Conservation (phyloP, 2,888 invertebrate genomes). For the Pardosa pseudoannulata region DNA sequence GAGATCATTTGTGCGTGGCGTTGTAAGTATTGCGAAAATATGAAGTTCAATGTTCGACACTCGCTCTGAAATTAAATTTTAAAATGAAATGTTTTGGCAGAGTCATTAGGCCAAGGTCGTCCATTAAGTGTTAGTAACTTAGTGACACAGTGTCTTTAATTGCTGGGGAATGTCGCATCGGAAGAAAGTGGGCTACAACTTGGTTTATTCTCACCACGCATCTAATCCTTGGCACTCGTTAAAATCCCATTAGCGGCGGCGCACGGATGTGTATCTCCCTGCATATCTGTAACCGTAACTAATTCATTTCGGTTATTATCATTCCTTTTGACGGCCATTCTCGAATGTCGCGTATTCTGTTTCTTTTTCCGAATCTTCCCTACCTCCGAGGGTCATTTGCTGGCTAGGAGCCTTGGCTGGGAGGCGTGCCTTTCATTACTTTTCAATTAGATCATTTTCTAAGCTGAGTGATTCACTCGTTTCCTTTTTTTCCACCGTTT, state of each 20-base stretch:
- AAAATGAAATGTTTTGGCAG: no score
- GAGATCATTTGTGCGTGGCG: no score
- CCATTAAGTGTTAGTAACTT: background rate
- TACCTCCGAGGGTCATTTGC: slow-evolving; percentile 5
- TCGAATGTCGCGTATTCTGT: slow-evolving; percentile 33
- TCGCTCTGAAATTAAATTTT: no score
- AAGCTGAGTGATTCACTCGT: background rate
- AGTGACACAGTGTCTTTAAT: background rate
- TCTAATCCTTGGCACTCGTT: slow-evolving; percentile 2
- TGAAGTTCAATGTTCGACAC: no score
- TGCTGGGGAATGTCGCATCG: background rate
- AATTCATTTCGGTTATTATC: slow-evolving; percentile 50
- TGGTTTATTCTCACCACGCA: background rate
- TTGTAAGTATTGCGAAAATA: no score
- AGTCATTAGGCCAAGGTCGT: background rate
- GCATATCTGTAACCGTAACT: slow-evolving; percentile 52
- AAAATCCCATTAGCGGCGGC: background rate
- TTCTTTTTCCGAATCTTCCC: background rate
- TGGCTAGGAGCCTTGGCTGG: slow-evolving; percentile 3
- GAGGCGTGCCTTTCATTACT: slow-evolving; percentile 29
- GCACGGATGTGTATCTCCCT: background rate
- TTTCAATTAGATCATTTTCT: slow-evolving; percentile 42
- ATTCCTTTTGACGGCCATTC: slow-evolving; percentile 18
- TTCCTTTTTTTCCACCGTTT: background rate
- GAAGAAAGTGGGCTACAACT: slow-evolving; percentile 5